Conservation (phyloP, 2,797 vertebrate genomes). For the Falco rusticolus region DNA sequence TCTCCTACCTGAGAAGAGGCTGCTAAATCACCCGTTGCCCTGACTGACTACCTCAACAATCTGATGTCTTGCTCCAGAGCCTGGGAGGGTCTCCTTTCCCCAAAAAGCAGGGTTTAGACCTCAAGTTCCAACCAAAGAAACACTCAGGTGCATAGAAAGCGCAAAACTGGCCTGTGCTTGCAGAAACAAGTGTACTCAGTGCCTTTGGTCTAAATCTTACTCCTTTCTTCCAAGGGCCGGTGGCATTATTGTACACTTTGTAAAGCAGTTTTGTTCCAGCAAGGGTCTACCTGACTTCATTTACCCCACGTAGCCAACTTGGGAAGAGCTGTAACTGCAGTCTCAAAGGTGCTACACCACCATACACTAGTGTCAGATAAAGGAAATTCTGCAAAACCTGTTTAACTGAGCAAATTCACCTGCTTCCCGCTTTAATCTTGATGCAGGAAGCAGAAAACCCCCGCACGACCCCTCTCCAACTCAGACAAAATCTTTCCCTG, state of each 20-base stretch:
- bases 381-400: background rate
- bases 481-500: background rate
- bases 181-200: background rate
- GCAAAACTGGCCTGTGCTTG: background rate
- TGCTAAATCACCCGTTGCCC: background rate
- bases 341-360: background rate
- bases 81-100: background rate
- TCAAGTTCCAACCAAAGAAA: background rate
- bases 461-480: background rate
- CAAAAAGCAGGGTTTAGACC: background rate
- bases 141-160: fast-evolving
- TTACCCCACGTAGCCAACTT: fast-evolving
- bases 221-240: background rate
- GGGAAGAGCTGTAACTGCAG: background rate
- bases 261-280: background rate
- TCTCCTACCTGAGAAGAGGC: background rate
- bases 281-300: background rate
- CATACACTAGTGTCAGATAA: fast-evolving
- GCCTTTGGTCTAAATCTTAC: background rate
- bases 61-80: background rate
- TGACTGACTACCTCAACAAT: background rate
- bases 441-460: background rate
- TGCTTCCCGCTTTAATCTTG: background rate
- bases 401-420: background rate
- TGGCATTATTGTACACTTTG: background rate